phyloP scores from a whole-genome alignment of 2,113 vertebrate species.

The Stigmatopora argus region DNA sequence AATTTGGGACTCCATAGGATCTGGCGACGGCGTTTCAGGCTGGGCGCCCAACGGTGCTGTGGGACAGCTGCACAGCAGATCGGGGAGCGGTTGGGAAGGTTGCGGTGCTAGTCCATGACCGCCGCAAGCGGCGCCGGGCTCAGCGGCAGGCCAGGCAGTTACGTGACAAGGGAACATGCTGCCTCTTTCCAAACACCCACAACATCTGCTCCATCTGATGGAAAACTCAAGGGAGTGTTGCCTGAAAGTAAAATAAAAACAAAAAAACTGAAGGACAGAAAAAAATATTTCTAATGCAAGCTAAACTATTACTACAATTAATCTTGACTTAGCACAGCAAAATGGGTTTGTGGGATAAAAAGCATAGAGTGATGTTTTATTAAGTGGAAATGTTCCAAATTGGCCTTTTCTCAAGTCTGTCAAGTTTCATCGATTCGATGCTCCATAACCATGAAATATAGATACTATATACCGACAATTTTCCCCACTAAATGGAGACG shows the following conservation, averaged over 20 bases:
- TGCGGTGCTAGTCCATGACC: slow-evolving; percentile 57
- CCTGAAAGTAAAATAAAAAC: slow-evolving; percentile 23
- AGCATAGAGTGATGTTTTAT: too few species aligned
- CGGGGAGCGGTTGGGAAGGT: slow-evolving; percentile 62
- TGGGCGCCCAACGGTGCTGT: slow-evolving; percentile 57
- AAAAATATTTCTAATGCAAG: slow-evolving; percentile 1
- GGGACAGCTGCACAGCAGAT: slow-evolving; percentile 68
- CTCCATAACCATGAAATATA: too few species aligned
- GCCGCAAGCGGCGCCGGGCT: slow-evolving; percentile 47
- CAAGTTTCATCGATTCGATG: too few species aligned
- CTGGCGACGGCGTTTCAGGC: slow-evolving; percentile 44
- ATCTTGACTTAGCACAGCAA: too few species aligned
- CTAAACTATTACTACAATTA: too few species aligned
- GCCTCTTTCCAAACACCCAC: slow-evolving; percentile 51
- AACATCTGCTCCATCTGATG: slow-evolving; percentile 57
- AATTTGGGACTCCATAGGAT: slow-evolving; percentile 87
- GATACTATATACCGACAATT: too few species aligned
- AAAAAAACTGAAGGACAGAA: not conserved
- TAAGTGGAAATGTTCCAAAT: too few species aligned
- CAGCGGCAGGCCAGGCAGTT: slow-evolving; percentile 70
- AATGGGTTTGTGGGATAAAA: too few species aligned
- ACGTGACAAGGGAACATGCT: slow-evolving; percentile 80
- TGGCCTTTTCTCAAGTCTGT: too few species aligned
- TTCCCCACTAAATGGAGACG: too few species aligned
- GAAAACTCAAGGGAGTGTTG: slow-evolving; percentile 9